These are phyloP conservation scores for Platycnemis pennipes DNA, from an alignment of 2,888 invertebrate genomes.

Conservation along the genomic window DNA sequence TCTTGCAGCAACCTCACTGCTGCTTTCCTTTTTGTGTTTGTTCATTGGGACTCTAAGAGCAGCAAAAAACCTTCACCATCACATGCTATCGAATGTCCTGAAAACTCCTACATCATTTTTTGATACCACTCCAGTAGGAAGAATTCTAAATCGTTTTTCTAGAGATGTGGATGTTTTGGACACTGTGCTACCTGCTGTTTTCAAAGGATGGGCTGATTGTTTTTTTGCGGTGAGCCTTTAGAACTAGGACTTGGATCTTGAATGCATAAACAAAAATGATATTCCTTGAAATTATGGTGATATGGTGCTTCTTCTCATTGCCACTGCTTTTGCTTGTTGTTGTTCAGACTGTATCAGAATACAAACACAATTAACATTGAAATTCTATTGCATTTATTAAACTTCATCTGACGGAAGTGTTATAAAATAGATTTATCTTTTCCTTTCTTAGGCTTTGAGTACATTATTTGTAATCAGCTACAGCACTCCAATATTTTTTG, in stretches of 20 bases:
- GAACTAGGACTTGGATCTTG: too few relatives aligned
- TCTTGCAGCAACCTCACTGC: conserved; percentile 75
- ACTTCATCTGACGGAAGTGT: not conserved
- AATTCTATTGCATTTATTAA: conserved; percentile 74
- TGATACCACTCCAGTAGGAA: conserved; percentile 78
- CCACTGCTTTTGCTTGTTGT: not conserved
- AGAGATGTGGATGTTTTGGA: conserved; percentile 78
- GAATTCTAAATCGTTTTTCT: conserved; percentile 78
- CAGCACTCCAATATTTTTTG: conserved; percentile 91
- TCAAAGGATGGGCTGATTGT: conserved; percentile 78
- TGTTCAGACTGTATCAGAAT: not conserved
- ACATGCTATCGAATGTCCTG: conserved; percentile 75
- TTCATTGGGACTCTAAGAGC: conserved; percentile 77
- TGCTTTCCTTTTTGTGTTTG: conserved; percentile 77
- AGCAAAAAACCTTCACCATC: conserved; percentile 74
- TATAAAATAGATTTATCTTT: not conserved
- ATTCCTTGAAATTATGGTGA: too few relatives aligned
- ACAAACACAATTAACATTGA: not conserved
- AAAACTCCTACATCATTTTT: conserved; percentile 77
- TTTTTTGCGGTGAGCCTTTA: conserved; percentile 79
- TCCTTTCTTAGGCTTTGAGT: conserved; percentile 86
- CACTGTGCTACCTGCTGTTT: conserved; percentile 75
- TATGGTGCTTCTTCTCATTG: too few relatives aligned
- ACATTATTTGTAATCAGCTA: conserved; percentile 92
- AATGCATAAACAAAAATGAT: too few relatives aligned